phyloP scores from a whole-genome alignment of 1,140 invertebrate species.

The Anastrepha obliqua region DNA sequence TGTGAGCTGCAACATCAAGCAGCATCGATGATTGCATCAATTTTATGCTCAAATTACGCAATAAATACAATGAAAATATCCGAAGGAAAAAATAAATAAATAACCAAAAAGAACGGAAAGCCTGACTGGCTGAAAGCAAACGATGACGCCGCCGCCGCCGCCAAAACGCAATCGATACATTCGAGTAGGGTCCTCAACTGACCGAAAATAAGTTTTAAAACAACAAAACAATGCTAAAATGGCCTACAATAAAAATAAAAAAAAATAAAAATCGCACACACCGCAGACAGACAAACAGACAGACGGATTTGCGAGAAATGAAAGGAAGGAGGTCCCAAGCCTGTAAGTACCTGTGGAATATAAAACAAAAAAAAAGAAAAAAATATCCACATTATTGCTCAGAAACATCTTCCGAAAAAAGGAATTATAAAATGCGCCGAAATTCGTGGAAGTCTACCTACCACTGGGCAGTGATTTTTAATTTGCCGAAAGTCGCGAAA shows the following conservation, averaged over 20 bases:
- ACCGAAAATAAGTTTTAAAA: not conserved
- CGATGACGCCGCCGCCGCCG: not conserved
- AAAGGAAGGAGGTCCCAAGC: constrained; percentile 22
- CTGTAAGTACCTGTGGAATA: not conserved
- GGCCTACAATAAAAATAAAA: not conserved
- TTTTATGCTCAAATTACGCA: constrained; percentile 50
- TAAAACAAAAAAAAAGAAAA: not conserved
- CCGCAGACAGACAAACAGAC: not conserved
- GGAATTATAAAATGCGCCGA: not conserved
- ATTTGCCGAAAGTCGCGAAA: constrained; percentile 27
- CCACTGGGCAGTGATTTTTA: constrained; percentile 32
- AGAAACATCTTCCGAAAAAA: constrained; percentile 40
- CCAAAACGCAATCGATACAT: constrained; percentile 33
- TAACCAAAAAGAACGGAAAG: not conserved
- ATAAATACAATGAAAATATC: constrained; percentile 37
- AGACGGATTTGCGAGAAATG: constrained; percentile 11
- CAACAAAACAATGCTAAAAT: not conserved
- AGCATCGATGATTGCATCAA: constrained; percentile 49
- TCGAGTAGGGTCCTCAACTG: constrained; percentile 31
- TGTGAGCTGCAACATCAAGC: constrained; percentile 28
- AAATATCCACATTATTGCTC: not conserved
- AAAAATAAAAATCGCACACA: not conserved
- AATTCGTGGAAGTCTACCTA: constrained; percentile 34
- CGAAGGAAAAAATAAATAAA: not conserved
- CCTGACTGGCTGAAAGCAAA: not conserved